Conservation (phyloP, 2,797 vertebrate genomes). For the Myotis myotis region DNA sequence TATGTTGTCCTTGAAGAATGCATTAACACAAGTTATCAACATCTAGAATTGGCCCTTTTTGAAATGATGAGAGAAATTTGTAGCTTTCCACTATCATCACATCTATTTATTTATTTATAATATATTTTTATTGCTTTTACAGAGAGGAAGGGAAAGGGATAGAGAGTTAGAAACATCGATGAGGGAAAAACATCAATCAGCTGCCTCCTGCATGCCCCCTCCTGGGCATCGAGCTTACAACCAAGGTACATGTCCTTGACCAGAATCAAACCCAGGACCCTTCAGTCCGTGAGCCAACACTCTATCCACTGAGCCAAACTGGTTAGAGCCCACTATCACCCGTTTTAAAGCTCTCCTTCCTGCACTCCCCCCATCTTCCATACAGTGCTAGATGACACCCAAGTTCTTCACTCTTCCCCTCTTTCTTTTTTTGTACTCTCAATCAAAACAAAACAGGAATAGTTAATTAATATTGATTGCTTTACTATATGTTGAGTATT, state of each 20-base stretch:
- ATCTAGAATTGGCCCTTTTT: background rate
- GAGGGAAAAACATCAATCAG: too few relatives aligned
- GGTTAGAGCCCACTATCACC: background rate
- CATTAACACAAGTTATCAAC: background rate
- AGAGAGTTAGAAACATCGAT: too few relatives aligned
- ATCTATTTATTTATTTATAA: too few relatives aligned
- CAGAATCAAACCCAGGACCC: too few relatives aligned
- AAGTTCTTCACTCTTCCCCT: background rate
- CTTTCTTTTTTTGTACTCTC: background rate
- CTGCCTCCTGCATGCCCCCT: too few relatives aligned
- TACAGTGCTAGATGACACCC: background rate
- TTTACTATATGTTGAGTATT: background rate
- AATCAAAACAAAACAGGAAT: background rate
- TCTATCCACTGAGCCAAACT: too few relatives aligned
- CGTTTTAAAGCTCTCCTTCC: background rate
- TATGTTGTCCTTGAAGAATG: background rate
- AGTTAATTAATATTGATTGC: background rate
- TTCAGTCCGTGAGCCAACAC: too few relatives aligned
- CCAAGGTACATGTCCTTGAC: too few relatives aligned
- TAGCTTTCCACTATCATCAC: background rate
- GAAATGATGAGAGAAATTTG: background rate
- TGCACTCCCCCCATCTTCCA: background rate
- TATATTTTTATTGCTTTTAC: too few relatives aligned
- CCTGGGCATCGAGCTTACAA: too few relatives aligned
- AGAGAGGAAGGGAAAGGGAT: too few relatives aligned